Evolutionary conservation across 2,113 vertebrate genomes (phyloP).

Genomic region (Platysteira castanea): DNA sequence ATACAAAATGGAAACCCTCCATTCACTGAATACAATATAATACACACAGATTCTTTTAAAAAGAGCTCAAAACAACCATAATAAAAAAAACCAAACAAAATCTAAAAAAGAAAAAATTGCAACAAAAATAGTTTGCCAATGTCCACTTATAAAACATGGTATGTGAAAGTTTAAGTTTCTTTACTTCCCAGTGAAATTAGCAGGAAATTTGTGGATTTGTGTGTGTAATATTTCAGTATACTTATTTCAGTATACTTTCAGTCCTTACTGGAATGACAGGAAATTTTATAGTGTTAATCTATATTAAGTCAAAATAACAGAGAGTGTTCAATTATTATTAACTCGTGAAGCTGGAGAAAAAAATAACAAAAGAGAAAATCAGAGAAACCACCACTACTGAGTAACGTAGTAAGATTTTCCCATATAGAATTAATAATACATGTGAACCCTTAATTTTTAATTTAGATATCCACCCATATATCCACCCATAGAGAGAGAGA

Average conservation of each 20-base stretch:
- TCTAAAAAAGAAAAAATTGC: background rate
- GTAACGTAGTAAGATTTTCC: background rate
- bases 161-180: background rate
- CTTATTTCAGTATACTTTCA: background rate
- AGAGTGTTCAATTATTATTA: background rate
- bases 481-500: background rate
- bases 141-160: background rate
- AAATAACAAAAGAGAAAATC: background rate
- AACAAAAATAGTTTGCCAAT: background rate
- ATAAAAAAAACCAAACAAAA: no score
- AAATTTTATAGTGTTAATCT: background rate
- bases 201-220: background rate
- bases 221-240: background rate
- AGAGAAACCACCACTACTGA: background rate
- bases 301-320: background rate
- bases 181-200: background rate
- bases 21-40: background rate
- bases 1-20: background rate
- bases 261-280: background rate
- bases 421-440: background rate
- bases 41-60: background rate
- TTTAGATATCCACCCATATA: background rate
- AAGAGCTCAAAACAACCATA: background rate
- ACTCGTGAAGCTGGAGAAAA: background rate
- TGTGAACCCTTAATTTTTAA: constrained; percentile 1